A percentile compares a stretch with the other conserved stretches of the same genome.
phyloP scores from a whole-genome alignment of 2,888 invertebrate genomes.

The Dimorphilus gyrociliatus region DNA sequence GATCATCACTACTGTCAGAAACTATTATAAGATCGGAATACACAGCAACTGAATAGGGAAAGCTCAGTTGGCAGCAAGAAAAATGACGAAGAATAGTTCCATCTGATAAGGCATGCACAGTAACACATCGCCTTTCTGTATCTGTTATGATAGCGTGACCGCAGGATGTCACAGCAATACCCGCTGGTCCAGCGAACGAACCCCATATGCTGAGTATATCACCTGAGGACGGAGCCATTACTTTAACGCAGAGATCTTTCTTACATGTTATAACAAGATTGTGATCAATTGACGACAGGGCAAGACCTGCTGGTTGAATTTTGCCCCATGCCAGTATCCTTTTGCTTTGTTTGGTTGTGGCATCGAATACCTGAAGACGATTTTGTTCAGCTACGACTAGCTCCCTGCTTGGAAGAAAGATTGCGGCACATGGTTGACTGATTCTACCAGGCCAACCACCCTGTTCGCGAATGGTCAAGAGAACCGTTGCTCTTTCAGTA shows the following conservation, averaged over 20 bases:
- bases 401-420: conserved; percentile 7
- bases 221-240: conserved; percentile 7
- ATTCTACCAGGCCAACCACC: conserved; percentile 12
- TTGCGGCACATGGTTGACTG: conserved; percentile 7
- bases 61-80: no score
- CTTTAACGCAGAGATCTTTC: conserved; percentile 10
- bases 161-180: conserved; percentile 6
- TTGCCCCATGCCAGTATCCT: conserved; percentile 13
- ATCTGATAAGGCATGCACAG: no score
- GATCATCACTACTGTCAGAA: conserved; percentile 9
- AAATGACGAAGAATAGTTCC: no score
- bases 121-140: no score
- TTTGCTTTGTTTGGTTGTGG: conserved; percentile 7
- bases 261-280: conserved; percentile 11
- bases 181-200: conserved; percentile 8
- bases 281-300: conserved; percentile 6
- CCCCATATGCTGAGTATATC: conserved; percentile 7
- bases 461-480: background rate
- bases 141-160: conserved; percentile 11
- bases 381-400: conserved; percentile 11
- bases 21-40: conserved; percentile 10
- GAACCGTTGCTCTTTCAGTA: background rate
- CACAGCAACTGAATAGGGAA: no score
- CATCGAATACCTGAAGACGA: conserved; percentile 11
- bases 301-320: conserved; percentile 9